phyloP scores from a whole-genome alignment of 2,113 vertebrate genomes.

The Pelecanus crispus region DNA sequence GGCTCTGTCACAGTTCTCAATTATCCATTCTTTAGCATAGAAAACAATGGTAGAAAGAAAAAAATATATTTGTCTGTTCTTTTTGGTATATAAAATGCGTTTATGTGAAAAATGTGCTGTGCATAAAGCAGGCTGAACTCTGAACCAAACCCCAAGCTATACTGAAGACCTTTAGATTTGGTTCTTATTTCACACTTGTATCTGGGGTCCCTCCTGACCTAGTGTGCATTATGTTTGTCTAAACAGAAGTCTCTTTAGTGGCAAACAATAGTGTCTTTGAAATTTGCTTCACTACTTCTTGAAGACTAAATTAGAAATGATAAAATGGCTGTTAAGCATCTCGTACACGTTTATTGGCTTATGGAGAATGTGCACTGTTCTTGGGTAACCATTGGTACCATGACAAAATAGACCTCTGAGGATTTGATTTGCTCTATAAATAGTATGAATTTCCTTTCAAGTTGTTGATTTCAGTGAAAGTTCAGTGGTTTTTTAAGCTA shows the following conservation, averaged over 20 bases:
- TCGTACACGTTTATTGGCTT: background rate
- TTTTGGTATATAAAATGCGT: background rate
- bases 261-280: background rate
- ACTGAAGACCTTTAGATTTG: background rate
- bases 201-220: background rate
- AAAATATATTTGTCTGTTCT: background rate
- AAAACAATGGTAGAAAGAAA: background rate
- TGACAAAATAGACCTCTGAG: background rate
- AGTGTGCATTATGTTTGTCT: background rate
- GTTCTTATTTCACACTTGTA: background rate
- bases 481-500: background rate
- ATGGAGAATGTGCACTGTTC: background rate
- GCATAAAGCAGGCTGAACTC: background rate
- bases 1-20: background rate
- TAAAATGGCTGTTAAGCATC: background rate
- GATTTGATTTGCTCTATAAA: background rate
- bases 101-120: background rate
- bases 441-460: background rate
- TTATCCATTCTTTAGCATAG: background rate
- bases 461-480: background rate
- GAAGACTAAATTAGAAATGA: constrained; percentile 9
- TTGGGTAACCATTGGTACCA: background rate
- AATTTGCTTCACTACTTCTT: background rate
- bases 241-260: background rate
- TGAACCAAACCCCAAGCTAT: background rate